phyloP scores from a whole-genome alignment of 2,888 invertebrate genomes.

The Cephus rjabovi region DNA sequence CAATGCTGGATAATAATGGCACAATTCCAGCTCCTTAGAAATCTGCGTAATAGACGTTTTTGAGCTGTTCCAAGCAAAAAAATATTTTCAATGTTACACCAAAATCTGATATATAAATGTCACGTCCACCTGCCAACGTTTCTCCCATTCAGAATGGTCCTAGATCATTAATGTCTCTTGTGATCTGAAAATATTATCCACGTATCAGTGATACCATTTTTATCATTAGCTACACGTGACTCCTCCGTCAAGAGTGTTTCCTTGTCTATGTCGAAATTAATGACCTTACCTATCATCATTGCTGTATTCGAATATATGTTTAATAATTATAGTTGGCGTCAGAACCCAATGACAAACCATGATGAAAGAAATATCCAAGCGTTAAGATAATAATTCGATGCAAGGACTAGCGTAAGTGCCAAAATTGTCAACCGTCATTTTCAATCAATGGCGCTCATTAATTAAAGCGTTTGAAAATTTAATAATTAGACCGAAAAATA shows the following conservation, averaged over 20 bases:
- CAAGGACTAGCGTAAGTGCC: background rate
- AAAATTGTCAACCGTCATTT: background rate
- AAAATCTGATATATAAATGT: background rate
- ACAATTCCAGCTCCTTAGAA: background rate
- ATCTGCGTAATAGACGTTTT: background rate
- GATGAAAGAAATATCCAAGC: background rate
- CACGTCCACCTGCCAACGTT: background rate
- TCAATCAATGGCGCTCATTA: background rate
- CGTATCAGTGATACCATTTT: background rate
- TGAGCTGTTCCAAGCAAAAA: background rate
- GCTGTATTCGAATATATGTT: background rate
- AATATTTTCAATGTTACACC: background rate
- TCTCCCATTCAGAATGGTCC: background rate
- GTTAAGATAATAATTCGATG: background rate
- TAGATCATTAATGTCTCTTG: background rate
- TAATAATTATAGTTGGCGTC: background rate
- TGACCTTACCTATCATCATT: background rate
- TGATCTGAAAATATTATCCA: background rate
- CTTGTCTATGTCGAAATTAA: background rate
- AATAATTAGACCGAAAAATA: background rate
- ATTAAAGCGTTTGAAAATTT: background rate
- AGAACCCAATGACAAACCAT: background rate
- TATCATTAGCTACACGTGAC: background rate
- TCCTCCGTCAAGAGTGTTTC: background rate
- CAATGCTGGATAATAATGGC: background rate